A percentile compares a stretch with the other conserved stretches of the same genome.
Evolutionary conservation across 2,113 vertebrate species (phyloP).

Genomic region (Aspiorhynchus laticeps): DNA sequence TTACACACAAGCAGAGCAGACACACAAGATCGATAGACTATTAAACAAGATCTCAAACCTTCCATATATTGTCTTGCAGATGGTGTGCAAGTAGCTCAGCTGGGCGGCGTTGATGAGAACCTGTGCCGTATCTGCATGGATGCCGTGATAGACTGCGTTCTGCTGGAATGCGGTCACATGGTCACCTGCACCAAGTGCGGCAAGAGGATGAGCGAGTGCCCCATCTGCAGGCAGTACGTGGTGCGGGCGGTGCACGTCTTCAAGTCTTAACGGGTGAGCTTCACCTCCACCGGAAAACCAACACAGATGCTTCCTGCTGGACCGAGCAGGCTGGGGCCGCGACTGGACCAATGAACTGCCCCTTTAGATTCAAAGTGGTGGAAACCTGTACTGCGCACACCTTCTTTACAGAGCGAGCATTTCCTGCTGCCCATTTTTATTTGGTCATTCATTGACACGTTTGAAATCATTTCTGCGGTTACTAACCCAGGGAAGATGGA

Average conservation of each 20-base stretch:
- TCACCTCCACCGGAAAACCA: background rate
- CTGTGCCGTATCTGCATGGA: slow-evolving; percentile 99
- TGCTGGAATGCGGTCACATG: slow-evolving; percentile 98
- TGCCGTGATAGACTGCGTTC: slow-evolving; percentile 93
- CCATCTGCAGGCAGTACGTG: slow-evolving; percentile 97
- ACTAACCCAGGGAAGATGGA: slow-evolving; percentile 12
- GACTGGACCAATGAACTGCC: background rate
- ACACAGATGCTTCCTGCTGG: background rate
- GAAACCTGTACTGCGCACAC: background rate
- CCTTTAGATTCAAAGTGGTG: background rate
- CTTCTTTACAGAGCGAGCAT: background rate
- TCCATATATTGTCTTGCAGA: slow-evolving; percentile 72
- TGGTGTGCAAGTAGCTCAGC: slow-evolving; percentile 79
- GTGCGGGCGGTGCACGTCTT: slow-evolving; percentile 97
- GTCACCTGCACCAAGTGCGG: slow-evolving; percentile 98
- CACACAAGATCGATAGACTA: background rate
- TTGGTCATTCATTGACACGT: slow-evolving; percentile 7
- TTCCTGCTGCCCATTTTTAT: background rate
- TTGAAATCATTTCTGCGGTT: slow-evolving; percentile 8
- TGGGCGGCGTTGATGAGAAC: slow-evolving; percentile 85
- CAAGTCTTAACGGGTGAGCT: slow-evolving; percentile 80
- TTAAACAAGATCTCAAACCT: background rate
- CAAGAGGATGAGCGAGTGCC: slow-evolving; percentile 97
- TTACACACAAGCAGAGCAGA: background rate
- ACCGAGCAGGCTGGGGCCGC: slow-evolving; percentile 10